These are phyloP conservation scores for Leptopterna dolabrata DNA, from an alignment of 2,888 invertebrate species.

Conservation along the genomic window DNA sequence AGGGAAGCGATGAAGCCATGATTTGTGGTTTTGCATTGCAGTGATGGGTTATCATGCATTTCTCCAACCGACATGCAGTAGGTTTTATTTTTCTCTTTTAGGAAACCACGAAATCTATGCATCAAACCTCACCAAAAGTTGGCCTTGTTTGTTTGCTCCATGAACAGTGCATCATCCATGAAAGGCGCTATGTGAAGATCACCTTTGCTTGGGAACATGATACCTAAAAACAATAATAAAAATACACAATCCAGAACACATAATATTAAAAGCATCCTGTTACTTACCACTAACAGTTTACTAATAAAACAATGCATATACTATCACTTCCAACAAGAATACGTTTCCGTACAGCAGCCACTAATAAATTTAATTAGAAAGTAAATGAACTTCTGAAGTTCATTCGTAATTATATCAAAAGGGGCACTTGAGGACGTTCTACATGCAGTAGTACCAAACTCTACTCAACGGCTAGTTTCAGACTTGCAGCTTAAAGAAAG, in stretches of 20 bases:
- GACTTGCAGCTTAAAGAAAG: too few species aligned
- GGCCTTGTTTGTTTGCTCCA: constrained; percentile 98
- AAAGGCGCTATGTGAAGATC: constrained; percentile 98
- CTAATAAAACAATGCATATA: too few species aligned
- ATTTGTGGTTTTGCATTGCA: neutral
- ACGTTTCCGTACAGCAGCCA: too few species aligned
- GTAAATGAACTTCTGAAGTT: too few species aligned
- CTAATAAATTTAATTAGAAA: too few species aligned
- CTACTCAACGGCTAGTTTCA: too few species aligned
- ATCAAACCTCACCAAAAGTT: constrained; percentile 85
- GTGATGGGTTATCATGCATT: neutral
- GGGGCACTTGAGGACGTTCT: too few species aligned
- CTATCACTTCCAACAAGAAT: too few species aligned
- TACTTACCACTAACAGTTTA: neutral
- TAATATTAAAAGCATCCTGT: neutral
- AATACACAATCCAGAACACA: neutral
- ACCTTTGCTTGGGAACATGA: constrained; percentile 97
- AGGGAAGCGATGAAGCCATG: neutral
- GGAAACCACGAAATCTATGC: neutral
- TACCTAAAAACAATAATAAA: constrained; percentile 71
- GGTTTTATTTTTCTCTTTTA: neutral
- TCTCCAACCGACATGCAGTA: neutral
- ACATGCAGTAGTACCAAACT: too few species aligned
- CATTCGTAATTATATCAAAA: too few species aligned
- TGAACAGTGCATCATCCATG: constrained; percentile 95